Evolutionary conservation across 2,113 vertebrate species (phyloP).

Genomic region (Sialia sialis): DNA sequence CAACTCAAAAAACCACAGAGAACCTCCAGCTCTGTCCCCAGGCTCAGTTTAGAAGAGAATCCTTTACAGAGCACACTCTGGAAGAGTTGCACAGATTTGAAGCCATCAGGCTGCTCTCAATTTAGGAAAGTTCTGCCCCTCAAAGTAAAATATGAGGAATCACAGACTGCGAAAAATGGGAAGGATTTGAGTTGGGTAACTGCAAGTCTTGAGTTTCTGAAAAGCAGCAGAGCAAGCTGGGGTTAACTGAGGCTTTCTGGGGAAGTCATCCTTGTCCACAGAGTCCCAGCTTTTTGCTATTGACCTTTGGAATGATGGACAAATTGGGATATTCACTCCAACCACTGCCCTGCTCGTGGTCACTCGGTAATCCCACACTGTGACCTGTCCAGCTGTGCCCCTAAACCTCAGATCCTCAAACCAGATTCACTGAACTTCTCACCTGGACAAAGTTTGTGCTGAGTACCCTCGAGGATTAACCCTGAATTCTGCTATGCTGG

Average conservation of each 20-base stretch:
- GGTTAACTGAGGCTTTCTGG: neutral
- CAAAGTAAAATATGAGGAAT: neutral
- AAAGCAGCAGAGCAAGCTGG: neutral
- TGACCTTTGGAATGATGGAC: neutral
- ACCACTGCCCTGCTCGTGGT: neutral
- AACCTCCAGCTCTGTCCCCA: neutral
- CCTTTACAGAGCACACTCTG: neutral
- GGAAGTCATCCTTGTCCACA: neutral
- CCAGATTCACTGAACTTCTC: neutral
- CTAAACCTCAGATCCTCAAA: neutral
- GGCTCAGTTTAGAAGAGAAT: neutral
- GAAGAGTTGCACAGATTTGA: neutral
- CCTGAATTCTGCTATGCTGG: rapidly evolving
- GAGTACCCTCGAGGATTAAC: neutral
- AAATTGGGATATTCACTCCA: neutral
- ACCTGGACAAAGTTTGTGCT: rapidly evolving
- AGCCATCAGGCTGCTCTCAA: neutral
- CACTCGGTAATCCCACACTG: neutral
- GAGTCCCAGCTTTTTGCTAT: rapidly evolving
- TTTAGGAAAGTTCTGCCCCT: neutral
- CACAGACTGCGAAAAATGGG: neutral
- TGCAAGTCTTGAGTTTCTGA: neutral
- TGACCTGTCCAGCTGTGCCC: neutral
- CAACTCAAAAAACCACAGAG: neutral
- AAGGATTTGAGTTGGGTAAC: neutral